phyloP scores from a whole-genome alignment of 1,140 invertebrate genomes.

The Oryzaephilus surinamensis region DNA sequence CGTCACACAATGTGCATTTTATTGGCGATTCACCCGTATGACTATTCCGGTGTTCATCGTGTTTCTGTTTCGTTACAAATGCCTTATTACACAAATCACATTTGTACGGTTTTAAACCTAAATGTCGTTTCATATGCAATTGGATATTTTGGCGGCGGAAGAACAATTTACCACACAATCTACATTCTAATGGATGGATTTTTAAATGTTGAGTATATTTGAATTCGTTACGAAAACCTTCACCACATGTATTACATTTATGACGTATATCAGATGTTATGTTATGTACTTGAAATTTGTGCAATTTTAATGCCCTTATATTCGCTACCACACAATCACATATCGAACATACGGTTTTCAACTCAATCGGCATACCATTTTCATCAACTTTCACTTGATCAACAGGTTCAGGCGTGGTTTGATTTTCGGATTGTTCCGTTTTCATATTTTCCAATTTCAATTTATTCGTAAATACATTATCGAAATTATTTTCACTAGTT shows the following conservation, averaged over 20 bases:
- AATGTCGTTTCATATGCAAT: constrained; percentile 64
- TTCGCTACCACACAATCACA: constrained; percentile 26
- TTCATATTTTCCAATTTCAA: constrained; percentile 24
- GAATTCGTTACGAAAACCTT: constrained; percentile 47
- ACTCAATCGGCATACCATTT: neutral
- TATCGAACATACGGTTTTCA: constrained; percentile 18
- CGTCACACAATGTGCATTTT: constrained; percentile 69
- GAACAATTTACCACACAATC: constrained; percentile 68
- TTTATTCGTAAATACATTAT: constrained; percentile 32
- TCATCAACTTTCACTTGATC: constrained; percentile 1
- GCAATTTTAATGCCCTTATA: constrained; percentile 40
- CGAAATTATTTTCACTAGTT: constrained; percentile 26
- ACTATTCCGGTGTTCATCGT: constrained; percentile 67
- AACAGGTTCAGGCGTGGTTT: neutral
- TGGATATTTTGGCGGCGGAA: constrained; percentile 59
- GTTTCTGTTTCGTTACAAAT: constrained; percentile 67
- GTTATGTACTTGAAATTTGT: constrained; percentile 41
- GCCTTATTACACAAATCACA: constrained; percentile 67
- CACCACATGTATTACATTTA: constrained; percentile 48
- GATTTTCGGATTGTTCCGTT: constrained; percentile 7
- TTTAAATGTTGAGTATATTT: constrained; percentile 59
- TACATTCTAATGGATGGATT: constrained; percentile 67
- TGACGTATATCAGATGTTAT: constrained; percentile 14
- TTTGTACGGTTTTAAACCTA: constrained; percentile 63
- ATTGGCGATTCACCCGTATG: constrained; percentile 73